Conservation (phyloP, 2,113 vertebrate species). For the Blennius ocellaris region DNA sequence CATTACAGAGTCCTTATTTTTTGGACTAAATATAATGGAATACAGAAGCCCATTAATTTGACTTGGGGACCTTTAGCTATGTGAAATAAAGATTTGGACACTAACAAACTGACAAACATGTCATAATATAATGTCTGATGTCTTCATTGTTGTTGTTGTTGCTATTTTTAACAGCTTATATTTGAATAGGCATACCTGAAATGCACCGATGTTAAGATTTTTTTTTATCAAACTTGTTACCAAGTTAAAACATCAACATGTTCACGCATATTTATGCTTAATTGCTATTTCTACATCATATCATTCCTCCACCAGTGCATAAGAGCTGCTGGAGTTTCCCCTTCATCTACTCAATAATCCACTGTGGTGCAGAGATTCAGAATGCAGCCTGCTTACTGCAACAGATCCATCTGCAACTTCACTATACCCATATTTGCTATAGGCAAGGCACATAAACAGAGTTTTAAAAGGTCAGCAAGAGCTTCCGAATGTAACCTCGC, state of each 20-base stretch:
- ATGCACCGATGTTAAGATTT: background rate
- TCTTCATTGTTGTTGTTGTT: too few species aligned
- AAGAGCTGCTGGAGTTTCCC: background rate
- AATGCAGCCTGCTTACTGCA: background rate
- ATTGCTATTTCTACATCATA: background rate
- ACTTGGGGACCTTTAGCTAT: background rate
- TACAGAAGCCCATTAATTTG: background rate
- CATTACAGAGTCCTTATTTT: background rate
- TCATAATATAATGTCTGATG: background rate
- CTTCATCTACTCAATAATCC: background rate
- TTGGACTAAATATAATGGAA: background rate
- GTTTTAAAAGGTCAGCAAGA: slow-evolving; percentile 1
- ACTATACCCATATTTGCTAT: background rate
- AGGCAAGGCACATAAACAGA: background rate
- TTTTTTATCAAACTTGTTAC: background rate
- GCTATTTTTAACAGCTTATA: too few species aligned
- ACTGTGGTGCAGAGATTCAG: background rate
- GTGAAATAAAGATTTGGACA: background rate
- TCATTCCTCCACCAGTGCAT: background rate
- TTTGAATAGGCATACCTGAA: too few species aligned
- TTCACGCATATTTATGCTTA: background rate
- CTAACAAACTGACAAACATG: background rate
- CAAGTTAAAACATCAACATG: background rate
- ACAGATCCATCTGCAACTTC: slow-evolving; percentile 11
- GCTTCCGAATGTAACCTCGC: background rate